Evolutionary conservation across 2,113 vertebrate genomes (phyloP), one percentile per base, ranked within the genome.

Genomic region (Sceloporus tristichus): DNA sequence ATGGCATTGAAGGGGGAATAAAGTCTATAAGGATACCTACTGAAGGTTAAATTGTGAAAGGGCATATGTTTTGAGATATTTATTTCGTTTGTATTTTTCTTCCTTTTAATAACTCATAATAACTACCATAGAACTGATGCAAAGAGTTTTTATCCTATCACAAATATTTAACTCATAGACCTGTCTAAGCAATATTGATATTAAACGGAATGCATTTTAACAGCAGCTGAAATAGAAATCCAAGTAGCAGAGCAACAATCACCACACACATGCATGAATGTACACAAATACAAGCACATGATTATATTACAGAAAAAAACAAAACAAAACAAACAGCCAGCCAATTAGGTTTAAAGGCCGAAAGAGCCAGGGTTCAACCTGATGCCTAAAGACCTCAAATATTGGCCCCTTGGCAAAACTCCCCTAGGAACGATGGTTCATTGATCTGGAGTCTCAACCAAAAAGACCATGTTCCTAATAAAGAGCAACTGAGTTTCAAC

Each of bases 21-120:
- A 5, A n/a, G 34, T 59, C 68, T 19, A 13, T 5, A 48, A 71
- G 76, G 7, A 19, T 14, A 54, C 29, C 18, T 66, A 18, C 16
- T 76, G 29, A 66, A 85, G 10, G 27, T 66, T 85, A 66, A n/a
- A 85, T 4, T 79, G n/a, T 79, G 76, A 53, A 68, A 79, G 53
- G 42, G 14, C 40, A 29, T 75, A 18, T 34, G 66, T 23, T 78
- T 53, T 71, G 53, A 80, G n/a, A 79, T 6, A 18, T 14, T 62
- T 62, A 62, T 62, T 62, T 62, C 16, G 59, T 2, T 14, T 62
- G 7, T 79, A 14, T 86, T 14, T 78, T 14, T 18, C 0, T 4
- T 0, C 79, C 18, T 78, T 27, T 74, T 56, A 23, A 65, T 62
- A 29, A 1, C 25, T 65, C 53, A 29, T 65, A 65, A 65, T 53